Conservation (phyloP, 2,113 vertebrate genomes). For the Cepphus grylle region DNA sequence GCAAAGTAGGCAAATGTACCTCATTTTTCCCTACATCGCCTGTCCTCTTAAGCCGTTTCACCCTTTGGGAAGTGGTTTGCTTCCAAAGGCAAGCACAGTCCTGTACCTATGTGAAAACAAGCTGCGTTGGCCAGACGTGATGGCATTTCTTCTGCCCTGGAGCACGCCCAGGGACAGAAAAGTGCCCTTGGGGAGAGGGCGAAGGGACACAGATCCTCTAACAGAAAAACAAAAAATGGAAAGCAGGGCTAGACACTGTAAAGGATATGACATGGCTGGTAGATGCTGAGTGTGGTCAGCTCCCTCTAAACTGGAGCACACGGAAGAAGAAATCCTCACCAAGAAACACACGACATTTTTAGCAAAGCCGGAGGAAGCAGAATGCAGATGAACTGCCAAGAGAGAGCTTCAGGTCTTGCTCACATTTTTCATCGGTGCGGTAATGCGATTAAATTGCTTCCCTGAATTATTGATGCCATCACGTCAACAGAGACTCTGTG, state of each 20-base stretch:
- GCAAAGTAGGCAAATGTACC: not conserved
- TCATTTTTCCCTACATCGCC: not conserved
- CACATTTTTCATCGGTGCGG: not conserved
- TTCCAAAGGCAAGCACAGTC: not conserved
- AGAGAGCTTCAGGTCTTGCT: not conserved
- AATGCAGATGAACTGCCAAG: not conserved
- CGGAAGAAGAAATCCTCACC: not conserved
- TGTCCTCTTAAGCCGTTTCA: not conserved
- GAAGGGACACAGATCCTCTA: not conserved
- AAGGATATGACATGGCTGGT: not conserved
- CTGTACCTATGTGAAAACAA: not conserved
- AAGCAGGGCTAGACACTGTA: not conserved
- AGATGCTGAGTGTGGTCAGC: not conserved
- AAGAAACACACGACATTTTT: not conserved
- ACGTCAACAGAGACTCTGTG: not conserved
- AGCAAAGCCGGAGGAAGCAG: not conserved
- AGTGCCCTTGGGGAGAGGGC: not conserved
- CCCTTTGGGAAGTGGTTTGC: not conserved
- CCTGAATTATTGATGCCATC: conserved; percentile 51
- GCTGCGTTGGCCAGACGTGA: not conserved
- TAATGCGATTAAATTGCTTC: not conserved
- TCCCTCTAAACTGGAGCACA: not conserved
- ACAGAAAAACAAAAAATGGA: not conserved
- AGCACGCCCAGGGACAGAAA: not conserved
- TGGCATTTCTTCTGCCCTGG: not conserved